phyloP scores from a whole-genome alignment of 2,888 invertebrate genomes.

The Conomelus anceps region DNA sequence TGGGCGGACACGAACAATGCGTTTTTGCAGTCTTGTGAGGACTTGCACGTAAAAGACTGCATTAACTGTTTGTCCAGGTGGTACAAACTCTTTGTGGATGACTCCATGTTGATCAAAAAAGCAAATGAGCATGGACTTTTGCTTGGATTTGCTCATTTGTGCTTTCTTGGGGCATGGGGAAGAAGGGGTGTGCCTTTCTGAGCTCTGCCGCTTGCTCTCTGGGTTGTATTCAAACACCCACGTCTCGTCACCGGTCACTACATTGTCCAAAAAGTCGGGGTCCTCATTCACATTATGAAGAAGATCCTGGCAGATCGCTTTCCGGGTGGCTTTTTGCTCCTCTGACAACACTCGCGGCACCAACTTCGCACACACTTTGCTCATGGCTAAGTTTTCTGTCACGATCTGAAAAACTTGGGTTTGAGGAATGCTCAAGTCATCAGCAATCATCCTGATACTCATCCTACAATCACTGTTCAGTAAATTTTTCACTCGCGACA shows the following conservation, averaged over 20 bases:
- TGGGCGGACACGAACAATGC: constrained; percentile 3
- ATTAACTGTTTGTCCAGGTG: constrained; percentile 16
- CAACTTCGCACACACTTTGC: constrained; percentile 13
- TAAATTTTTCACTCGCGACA: too few relatives aligned
- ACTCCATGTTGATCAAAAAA: constrained; percentile 7
- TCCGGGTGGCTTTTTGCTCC: neutral
- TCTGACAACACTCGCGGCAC: constrained; percentile 25
- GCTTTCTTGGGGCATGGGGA: constrained; percentile 17
- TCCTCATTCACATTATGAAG: neutral
- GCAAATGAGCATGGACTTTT: constrained; percentile 7
- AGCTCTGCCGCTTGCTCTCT: constrained; percentile 23
- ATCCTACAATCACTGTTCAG: too few relatives aligned
- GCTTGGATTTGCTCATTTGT: constrained; percentile 15
- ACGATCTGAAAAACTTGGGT: too few relatives aligned
- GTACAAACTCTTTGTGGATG: constrained; percentile 8
- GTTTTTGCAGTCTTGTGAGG: neutral
- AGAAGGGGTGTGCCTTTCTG: constrained; percentile 4
- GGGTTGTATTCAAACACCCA: constrained; percentile 21
- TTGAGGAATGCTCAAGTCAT: too few relatives aligned
- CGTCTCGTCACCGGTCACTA: too few relatives aligned
- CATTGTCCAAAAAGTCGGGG: neutral
- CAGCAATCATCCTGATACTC: too few relatives aligned
- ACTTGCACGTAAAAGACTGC: constrained; percentile 16
- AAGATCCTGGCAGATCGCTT: neutral
- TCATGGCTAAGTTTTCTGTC: neutral